Evolutionary conservation across 2,888 invertebrate genomes (phyloP).

Genomic region (Cremastobaeus sp.): DNA sequence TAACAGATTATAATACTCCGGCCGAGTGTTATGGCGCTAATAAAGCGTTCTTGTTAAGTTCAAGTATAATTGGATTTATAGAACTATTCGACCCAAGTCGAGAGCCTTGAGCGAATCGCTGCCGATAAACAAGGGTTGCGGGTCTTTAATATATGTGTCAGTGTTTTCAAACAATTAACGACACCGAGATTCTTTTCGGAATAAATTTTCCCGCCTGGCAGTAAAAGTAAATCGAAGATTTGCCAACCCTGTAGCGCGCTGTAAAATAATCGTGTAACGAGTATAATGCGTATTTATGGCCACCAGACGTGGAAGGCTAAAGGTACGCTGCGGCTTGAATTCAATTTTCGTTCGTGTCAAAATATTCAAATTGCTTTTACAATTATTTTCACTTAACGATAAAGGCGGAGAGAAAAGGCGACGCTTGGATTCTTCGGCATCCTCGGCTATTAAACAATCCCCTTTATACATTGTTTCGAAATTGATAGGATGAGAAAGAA

Average conservation of each 20-base stretch:
- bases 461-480: neutral
- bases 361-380: slow-evolving; percentile 24
- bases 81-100: slow-evolving; percentile 2
- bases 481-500: slow-evolving; percentile 15
- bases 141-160: slow-evolving; percentile 13
- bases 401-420: neutral
- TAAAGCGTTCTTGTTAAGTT: slow-evolving; percentile 31
- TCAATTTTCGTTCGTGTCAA: slow-evolving; percentile 7
- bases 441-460: neutral
- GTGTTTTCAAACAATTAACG: slow-evolving; percentile 32
- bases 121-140: slow-evolving; percentile 6
- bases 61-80: slow-evolving; percentile 27
- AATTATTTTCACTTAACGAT: slow-evolving; percentile 1
- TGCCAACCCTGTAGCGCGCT: neutral
- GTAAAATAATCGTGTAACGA: slow-evolving; percentile 28
- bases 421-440: neutral
- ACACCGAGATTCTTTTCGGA: neutral
- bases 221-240: slow-evolving; percentile 14
- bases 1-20: slow-evolving; percentile 1
- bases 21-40: slow-evolving; percentile 21
- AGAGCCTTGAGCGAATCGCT: slow-evolving; percentile 23
- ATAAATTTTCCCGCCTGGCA: slow-evolving; percentile 2
- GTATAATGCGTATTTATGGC: slow-evolving; percentile 21
- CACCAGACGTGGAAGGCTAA: slow-evolving; percentile 10
- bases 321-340: slow-evolving; percentile 2